A percentile compares a stretch with the other conserved stretches of the same genome.
phyloP scores from a whole-genome alignment of 2,888 invertebrate species.

The Ferrisia virgata region DNA sequence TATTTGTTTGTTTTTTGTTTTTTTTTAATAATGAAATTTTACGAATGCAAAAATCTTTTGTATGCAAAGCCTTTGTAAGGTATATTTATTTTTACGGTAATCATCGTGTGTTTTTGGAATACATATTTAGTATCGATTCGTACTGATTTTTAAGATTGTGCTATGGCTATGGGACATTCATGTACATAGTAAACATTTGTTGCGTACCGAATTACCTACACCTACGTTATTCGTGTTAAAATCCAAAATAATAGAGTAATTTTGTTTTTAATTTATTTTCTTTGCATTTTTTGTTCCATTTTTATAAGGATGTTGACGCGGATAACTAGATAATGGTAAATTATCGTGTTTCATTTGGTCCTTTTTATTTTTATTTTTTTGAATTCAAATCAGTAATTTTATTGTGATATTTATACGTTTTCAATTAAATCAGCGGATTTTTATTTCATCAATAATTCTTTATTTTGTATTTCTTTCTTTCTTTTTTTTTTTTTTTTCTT shows the following conservation, averaged over 20 bases:
- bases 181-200: neutral
- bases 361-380: neutral
- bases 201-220: no score
- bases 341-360: neutral
- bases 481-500: no score
- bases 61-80: neutral
- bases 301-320: neutral
- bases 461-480: neutral
- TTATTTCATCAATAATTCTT: neutral
- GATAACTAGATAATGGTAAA: neutral
- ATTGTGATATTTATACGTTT: constrained; percentile 27
- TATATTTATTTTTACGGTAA: neutral
- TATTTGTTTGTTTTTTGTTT: neutral
- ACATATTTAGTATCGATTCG: neutral
- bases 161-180: neutral
- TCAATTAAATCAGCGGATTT: constrained; percentile 21
- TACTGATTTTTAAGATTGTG: neutral
- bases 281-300: neutral
- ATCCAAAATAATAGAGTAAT: neutral
- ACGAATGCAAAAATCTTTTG: neutral
- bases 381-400: neutral
- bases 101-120: neutral
- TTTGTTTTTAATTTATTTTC: neutral
- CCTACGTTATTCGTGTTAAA: neutral
- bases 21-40: neutral